A percentile compares a stretch with the other conserved stretches of the same genome.
phyloP scores from a whole-genome alignment of 1,140 invertebrate genomes.

The Dreissena rostriformis region DNA sequence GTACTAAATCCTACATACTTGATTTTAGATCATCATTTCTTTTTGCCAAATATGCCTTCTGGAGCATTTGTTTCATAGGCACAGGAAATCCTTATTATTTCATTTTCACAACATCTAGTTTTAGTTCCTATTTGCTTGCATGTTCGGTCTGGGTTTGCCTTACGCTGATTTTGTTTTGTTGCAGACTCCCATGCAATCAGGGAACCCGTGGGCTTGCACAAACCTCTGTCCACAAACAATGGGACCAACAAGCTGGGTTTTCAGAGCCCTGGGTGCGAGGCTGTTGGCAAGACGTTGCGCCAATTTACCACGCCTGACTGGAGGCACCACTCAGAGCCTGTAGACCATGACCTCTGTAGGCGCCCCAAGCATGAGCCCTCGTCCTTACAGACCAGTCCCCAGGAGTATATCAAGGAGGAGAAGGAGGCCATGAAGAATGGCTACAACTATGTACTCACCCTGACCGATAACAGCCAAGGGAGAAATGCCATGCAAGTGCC shows the following conservation, averaged over 20 bases:
- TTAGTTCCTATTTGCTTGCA: constrained; percentile 2
- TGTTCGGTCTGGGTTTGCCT: constrained; percentile 16
- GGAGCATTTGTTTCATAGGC: too few species aligned
- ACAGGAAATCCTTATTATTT: not conserved
- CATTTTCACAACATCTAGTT: not conserved
- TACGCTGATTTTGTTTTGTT: constrained; percentile 37
- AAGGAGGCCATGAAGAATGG: not conserved
- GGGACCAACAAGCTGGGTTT: not conserved
- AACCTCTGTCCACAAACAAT: constrained; percentile 16
- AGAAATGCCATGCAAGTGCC: constrained; percentile 36
- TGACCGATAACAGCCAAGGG: constrained; percentile 25
- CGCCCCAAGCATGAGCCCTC: constrained; percentile 8
- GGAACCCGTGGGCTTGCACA: constrained; percentile 20
- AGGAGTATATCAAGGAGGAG: not conserved
- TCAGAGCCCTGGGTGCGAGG: not conserved
- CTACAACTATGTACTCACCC: constrained; percentile 51
- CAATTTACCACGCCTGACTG: constrained; percentile 37
- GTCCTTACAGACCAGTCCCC: constrained; percentile 1
- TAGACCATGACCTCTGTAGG: not conserved
- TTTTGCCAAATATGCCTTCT: too few species aligned
- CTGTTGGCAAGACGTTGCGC: not conserved
- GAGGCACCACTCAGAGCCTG: constrained; percentile 35
- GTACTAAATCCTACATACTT: too few species aligned
- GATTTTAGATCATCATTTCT: too few species aligned
- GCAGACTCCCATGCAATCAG: constrained; percentile 12